Evolutionary conservation across 2,888 invertebrate species (phyloP), one percentile per base, ranked within the genome.

Genomic region (Tenthredo amoena): DNA sequence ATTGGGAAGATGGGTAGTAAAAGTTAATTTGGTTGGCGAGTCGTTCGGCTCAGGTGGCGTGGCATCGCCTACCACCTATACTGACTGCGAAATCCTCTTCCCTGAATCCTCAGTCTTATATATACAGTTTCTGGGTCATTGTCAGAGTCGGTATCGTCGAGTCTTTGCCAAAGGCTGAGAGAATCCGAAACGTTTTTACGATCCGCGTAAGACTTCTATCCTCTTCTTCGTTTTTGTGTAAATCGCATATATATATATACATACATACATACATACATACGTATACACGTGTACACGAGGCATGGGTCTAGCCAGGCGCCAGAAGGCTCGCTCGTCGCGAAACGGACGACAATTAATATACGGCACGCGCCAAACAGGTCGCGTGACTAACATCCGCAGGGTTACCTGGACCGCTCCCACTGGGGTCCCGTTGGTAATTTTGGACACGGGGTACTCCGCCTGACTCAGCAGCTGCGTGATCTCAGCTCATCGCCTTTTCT

Each of bases 1-100:
- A 92, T 92, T 92, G 91, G 90, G 90, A 91, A 91, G 91, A 90
- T 89, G 91, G 91, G 90, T 90, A 91, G 92, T 92, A 92, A 92
- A 92, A 92, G 91, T 92, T 92, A 92, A 92, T 92, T 92, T 92
- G 89, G 90, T 92, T 84, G 89, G 87, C 88, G 84, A 91, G 91
- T 90, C 92, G 90, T 92, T 92, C 90, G 88, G 90, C 89, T 90
- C 92, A 92, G 91, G 90, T 92, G 92, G 91, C 88, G 92, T 65
- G 65, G 47, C 76, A 79, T n/a, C 34, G 58, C 34, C 77, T n/a
- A 72, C 71, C 55, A n/a, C n/a, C n/a, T n/a, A n/a, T 10, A 31
- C 76, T 15, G 40, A 15, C 47, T 47, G 31, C 76, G 26, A 50
- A 43, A 43, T 10, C 68, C 68, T 65, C 12, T 31, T 18, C 9